Base-by-base conservation (phyloP, 1,140 invertebrate genomes). In the Macrocentrus cingulum region DNA sequence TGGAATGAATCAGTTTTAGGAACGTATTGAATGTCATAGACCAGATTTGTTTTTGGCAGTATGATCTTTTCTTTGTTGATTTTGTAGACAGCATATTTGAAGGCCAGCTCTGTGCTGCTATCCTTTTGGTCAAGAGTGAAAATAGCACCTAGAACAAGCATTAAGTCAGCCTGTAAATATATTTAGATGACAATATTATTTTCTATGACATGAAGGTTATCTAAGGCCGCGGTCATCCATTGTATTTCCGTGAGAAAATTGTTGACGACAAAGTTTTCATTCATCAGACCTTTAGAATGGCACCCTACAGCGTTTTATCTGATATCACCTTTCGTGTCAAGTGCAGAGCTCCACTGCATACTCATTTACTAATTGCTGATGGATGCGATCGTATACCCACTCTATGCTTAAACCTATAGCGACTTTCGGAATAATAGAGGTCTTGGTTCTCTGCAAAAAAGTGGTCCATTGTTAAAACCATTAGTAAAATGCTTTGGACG, bases 31-130 rank as follows among this genome's bases (percentile, higher is more conserved):
- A 88, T 86, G 62, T 88, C 85, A 62, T 85, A 85, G 32, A 83
- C 76, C 39, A 88, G 75, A 13, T 84, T 86, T 11, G 85, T 85
- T 65, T 86, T 84, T 23, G 85, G 84, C 64, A 88, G 70, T 20
- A 88, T 73, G 57, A 80, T 78, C 64, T 80, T 82, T 65, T 87
- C 84, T 51, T 83, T 83, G 74, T 88, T 88, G 59, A 88, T 85
- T 57, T 82, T 81, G 70, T 86, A 82, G 6, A 88, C 83, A 13
- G 86, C 86, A 72, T 87, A 88, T 65, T 86, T 86, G 75, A 88
- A 88, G 48, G 86, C 85, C 65, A 86, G 70, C 71, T 87, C 86
- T 7, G 81, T 81, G 61, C 81, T 81, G 61, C 84, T 84, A 71
- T 85, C 84, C 67, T 81, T 83, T 75, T 87, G 84, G 68, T 86